Evolutionary conservation across 2,113 vertebrate species (phyloP).

Genomic region (Semnornis frantzii): DNA sequence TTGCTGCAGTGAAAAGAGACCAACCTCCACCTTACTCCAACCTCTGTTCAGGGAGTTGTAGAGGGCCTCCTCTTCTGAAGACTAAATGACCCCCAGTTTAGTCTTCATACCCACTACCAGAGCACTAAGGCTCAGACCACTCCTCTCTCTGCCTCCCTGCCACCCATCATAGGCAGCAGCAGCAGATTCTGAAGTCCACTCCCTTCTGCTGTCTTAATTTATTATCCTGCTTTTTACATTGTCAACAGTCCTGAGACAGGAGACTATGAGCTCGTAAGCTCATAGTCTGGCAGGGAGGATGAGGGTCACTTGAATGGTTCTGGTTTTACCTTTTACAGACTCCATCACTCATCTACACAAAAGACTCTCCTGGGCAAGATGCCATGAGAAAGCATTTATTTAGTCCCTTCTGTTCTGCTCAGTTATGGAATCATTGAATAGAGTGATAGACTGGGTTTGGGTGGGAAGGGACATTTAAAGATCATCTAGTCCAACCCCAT

Average conservation of each 20-base stretch:
- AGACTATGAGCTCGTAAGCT: background rate
- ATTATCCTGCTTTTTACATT: background rate
- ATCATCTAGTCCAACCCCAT: too few relatives aligned
- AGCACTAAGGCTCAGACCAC: background rate
- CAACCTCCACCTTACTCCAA: too few relatives aligned
- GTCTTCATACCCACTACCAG: background rate
- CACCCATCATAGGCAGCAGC: background rate
- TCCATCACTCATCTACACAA: background rate
- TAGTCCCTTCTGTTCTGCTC: background rate
- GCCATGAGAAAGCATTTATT: background rate
- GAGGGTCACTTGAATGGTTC: background rate
- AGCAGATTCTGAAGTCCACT: background rate
- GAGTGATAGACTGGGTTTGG: too few relatives aligned
- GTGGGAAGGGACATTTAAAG: too few relatives aligned
- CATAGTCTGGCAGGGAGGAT: background rate
- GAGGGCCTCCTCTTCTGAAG: too few relatives aligned
- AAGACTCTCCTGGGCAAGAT: background rate
- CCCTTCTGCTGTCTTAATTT: background rate
- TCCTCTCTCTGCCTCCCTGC: background rate
- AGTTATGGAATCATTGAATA: background rate
- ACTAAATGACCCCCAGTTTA: background rate
- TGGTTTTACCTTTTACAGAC: background rate
- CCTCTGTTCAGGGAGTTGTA: too few relatives aligned
- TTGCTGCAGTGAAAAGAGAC: too few relatives aligned
- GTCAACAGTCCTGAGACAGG: background rate